These are phyloP conservation scores for Syngnathus rostellatus DNA, from an alignment of 2,797 vertebrate genomes.

Conservation along the genomic window DNA sequence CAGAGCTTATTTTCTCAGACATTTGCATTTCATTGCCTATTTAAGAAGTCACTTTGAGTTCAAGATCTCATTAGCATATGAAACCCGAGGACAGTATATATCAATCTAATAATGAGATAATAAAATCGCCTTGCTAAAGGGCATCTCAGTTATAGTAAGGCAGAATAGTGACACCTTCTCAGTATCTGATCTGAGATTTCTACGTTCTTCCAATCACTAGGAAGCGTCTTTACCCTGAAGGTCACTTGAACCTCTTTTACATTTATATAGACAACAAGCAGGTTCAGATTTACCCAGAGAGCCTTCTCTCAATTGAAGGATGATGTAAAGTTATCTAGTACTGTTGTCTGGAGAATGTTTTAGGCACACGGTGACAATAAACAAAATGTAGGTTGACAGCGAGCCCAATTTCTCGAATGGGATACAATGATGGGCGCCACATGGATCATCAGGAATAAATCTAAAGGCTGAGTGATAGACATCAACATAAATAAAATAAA, in stretches of 20 bases:
- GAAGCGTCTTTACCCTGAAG: not conserved
- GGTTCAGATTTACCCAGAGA: not conserved
- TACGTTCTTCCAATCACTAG: not conserved
- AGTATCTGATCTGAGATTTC: not conserved
- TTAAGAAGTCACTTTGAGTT: not conserved
- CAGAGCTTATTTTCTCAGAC: not conserved
- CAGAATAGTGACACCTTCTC: not conserved
- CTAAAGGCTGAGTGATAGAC: not conserved
- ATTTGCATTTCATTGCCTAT: constrained; percentile 2
- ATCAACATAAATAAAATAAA: not conserved
- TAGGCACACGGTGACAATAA: not conserved
- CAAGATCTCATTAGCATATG: constrained; percentile 2
- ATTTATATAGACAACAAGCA: not conserved
- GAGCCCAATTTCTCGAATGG: not conserved
- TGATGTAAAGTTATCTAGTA: not conserved
- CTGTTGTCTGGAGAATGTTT: not conserved
- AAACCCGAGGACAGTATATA: not conserved
- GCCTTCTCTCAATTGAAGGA: not conserved
- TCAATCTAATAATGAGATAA: not conserved
- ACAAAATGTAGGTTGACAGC: not conserved
- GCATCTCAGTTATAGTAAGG: not conserved
- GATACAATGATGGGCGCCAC: constrained; percentile 1
- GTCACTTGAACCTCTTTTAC: not conserved
- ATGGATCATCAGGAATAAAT: not conserved
- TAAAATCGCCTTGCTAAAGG: constrained; percentile 4